Percentiles rank a stretch among this genome's conserved stretches.
Evolutionary conservation across 2,113 vertebrate species (phyloP).

Genomic region (Sminthopsis crassicaudata): DNA sequence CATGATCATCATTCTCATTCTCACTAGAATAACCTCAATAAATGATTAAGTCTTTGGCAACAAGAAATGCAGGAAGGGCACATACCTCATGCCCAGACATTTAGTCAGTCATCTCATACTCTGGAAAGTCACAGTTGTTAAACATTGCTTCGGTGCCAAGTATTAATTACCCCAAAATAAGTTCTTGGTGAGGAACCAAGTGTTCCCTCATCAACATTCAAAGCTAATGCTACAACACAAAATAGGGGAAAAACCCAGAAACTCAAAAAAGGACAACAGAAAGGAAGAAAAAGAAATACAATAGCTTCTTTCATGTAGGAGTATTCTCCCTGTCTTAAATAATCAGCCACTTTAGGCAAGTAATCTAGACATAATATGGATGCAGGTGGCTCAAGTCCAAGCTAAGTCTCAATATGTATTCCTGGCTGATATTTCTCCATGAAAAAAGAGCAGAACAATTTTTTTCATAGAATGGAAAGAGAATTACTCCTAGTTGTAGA

Average conservation of each 20-base stretch:
- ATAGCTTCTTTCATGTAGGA: conserved; percentile 16
- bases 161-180: conserved; percentile 86
- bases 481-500: background rate
- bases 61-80: conserved; percentile 77
- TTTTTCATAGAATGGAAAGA: conserved; percentile 21
- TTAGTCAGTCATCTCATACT: conserved; percentile 78
- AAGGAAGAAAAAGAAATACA: conserved; percentile 52
- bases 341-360: background rate
- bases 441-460: conserved; percentile 37
- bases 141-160: conserved; percentile 78
- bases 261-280: conserved; percentile 58
- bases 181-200: conserved; percentile 81
- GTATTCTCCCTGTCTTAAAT: background rate
- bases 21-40: conserved; percentile 59
- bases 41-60: conserved; percentile 80
- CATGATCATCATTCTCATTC: conserved; percentile 55
- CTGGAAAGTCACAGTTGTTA: conserved; percentile 80
- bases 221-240: conserved; percentile 48
- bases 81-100: conserved; percentile 78
- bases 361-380: background rate
- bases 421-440: conserved; percentile 32
- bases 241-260: conserved; percentile 51
- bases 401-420: conserved; percentile 2
- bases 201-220: conserved; percentile 79
- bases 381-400: background rate